Base-by-base conservation (phyloP, 1,140 invertebrate genomes). In the Camponotus pennsylvanicus region DNA sequence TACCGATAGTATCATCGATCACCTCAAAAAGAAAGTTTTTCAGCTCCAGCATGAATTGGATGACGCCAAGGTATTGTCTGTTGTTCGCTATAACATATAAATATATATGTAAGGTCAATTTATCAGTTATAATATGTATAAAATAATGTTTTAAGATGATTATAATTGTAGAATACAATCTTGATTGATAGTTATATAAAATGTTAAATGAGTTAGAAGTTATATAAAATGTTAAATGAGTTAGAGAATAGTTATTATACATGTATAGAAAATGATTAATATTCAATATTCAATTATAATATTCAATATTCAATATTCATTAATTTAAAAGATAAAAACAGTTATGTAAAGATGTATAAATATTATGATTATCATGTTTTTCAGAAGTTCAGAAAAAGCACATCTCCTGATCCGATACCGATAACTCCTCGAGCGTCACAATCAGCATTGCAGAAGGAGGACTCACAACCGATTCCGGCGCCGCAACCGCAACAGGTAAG, bases 401-500 rank as follows among this genome's bases (percentile, higher is more conserved):
- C 75, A 52, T 42, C 63, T 13, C 21, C 79, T 8, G 34, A 27
- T 2, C 45, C 86, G 32, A 61, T 57, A n/a, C 2, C 80, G 18
- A 15, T 64, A 9, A 87, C 32, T 76, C 63, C 66, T 1, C 52
- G 55, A 8, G 15, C 75, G 0, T 59, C 82, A 1, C 82, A 57
- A 7, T 59, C 86, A 13, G 67, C 42, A 21, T 27, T 55, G 9
- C 71, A 52, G 49, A 78, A 64, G 6, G 59, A 32, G 4, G 55
- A 13, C 9, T 34, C 32, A 8, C 92, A 91, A 27, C 67, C 90
- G 40, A 87, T 82, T 7, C 73, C 86, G 34, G 88, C 91, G 13
- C 91, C 92, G 9, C 88, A 89, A 55, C 92, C 93, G 11, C 90
- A 92, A 84, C 94, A 95, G 94, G 94, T 95, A 94, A 95, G 94